These are phyloP conservation scores for Bovichtus diacanthus DNA, from an alignment of 2,797 vertebrate genomes.

Conservation along the genomic window DNA sequence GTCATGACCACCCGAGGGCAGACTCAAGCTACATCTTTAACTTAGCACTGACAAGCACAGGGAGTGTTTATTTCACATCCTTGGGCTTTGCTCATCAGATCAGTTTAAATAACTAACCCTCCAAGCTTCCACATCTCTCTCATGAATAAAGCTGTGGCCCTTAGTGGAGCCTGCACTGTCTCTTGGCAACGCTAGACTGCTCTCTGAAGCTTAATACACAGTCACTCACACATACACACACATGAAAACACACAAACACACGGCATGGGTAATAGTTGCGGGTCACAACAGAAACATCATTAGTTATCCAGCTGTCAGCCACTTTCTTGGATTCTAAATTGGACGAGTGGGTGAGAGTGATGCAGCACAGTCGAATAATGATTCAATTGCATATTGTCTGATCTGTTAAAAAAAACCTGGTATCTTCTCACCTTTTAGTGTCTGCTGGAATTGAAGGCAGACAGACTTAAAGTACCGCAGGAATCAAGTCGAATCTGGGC, in stretches of 20 bases:
- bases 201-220: constrained; percentile 71
- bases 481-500: constrained; percentile 40
- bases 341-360: constrained; percentile 74
- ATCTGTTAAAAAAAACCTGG: constrained; percentile 50
- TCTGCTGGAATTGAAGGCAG: constrained; percentile 65
- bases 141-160: constrained; percentile 77
- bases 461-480: constrained; percentile 47
- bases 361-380: constrained; percentile 66
- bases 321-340: constrained; percentile 77
- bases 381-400: constrained; percentile 76
- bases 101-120: constrained; percentile 73
- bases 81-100: constrained; percentile 83
- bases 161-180: constrained; percentile 85
- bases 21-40: constrained; percentile 82
- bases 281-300: constrained; percentile 82
- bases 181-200: constrained; percentile 79
- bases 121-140: constrained; percentile 56
- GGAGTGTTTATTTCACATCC: constrained; percentile 83
- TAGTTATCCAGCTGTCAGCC: constrained; percentile 80
- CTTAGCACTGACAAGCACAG: constrained; percentile 54
- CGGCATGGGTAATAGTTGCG: constrained; percentile 69
- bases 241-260: constrained; percentile 29
- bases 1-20: constrained; percentile 72
- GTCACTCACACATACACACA: constrained; percentile 50
- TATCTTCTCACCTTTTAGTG: constrained; percentile 67